These are phyloP conservation scores for Ancistrus triradiatus DNA, from an alignment of 2,113 vertebrate genomes.

Conservation along the genomic window DNA sequence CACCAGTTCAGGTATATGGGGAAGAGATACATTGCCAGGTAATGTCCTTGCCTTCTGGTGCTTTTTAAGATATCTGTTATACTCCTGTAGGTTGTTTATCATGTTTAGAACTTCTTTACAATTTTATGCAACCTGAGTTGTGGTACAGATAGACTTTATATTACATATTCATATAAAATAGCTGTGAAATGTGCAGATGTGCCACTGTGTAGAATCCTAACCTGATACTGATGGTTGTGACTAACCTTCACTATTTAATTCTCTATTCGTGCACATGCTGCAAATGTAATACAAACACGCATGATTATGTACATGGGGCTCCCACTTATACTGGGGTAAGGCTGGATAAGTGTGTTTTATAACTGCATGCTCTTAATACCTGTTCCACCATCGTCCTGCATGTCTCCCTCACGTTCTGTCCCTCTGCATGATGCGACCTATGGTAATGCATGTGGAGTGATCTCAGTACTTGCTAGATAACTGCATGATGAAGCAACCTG, in stretches of 20 bases:
- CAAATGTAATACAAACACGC: slow-evolving; percentile 16
- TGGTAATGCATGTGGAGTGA: not conserved
- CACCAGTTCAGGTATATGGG: slow-evolving; percentile 99
- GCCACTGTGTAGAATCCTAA: not conserved
- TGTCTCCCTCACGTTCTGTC: not conserved
- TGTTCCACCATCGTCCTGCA: not conserved
- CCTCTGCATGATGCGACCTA: not conserved
- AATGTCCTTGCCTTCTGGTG: slow-evolving; percentile 53
- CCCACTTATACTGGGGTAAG: slow-evolving; percentile 92
- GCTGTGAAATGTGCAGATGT: not conserved
- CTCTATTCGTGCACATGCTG: slow-evolving; percentile 17
- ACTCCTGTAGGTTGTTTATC: no score
- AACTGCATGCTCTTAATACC: slow-evolving; percentile 17
- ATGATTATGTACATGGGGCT: slow-evolving; percentile 39
- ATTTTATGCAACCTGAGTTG: no score
- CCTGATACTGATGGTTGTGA: not conserved
- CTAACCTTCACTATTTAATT: slow-evolving; percentile 14
- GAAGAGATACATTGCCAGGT: slow-evolving; percentile 97
- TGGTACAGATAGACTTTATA: no score
- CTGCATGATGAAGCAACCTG: slow-evolving; percentile 25
- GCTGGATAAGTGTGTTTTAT: slow-evolving; percentile 37
- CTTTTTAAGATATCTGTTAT: not conserved
- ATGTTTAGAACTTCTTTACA: no score
- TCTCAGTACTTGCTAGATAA: not conserved
- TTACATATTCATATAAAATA: no score